Percentiles rank a stretch among this genome's conserved stretches.
phyloP scores from a whole-genome alignment of 2,797 vertebrate genomes.

The Platyrinchus mystaceus region DNA sequence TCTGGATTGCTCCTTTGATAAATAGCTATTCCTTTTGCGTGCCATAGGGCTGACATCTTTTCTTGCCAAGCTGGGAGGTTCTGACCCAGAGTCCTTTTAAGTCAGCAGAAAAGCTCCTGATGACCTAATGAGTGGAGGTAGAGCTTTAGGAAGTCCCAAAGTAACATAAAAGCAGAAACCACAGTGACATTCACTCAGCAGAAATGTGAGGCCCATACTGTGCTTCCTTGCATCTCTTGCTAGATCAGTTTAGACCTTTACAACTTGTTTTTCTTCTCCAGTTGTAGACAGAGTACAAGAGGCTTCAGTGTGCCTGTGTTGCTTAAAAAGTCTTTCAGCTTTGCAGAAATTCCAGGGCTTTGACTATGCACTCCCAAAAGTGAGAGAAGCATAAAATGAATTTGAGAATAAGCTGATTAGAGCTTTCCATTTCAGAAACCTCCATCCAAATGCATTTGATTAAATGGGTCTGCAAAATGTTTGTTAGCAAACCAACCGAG shows the following conservation, averaged over 20 bases:
- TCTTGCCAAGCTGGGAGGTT: not conserved
- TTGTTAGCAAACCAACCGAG: not conserved
- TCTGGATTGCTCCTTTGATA: not conserved
- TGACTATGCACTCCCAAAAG: not conserved
- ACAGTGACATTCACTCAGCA: not conserved
- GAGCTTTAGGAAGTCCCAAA: not conserved
- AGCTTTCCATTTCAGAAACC: not conserved
- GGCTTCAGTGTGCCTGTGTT: not conserved
- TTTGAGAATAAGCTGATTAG: slow-evolving; percentile 10
- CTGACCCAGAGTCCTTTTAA: not conserved
- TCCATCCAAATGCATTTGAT: slow-evolving; percentile 20
- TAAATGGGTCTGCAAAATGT: not conserved
- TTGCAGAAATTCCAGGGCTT: not conserved
- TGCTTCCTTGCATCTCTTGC: not conserved
- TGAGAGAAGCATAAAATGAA: not conserved
- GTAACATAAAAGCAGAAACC: not conserved
- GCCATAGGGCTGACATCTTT: not conserved
- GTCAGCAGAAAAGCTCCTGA: not conserved
- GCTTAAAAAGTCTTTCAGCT: not conserved
- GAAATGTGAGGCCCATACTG: not conserved
- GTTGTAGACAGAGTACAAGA: not conserved
- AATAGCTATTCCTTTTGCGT: not conserved
- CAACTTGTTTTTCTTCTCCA: not conserved
- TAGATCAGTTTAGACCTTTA: not conserved
- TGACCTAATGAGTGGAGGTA: not conserved